phyloP scores from a whole-genome alignment of 2,888 invertebrate genomes.

The Ophion slaviceki region DNA sequence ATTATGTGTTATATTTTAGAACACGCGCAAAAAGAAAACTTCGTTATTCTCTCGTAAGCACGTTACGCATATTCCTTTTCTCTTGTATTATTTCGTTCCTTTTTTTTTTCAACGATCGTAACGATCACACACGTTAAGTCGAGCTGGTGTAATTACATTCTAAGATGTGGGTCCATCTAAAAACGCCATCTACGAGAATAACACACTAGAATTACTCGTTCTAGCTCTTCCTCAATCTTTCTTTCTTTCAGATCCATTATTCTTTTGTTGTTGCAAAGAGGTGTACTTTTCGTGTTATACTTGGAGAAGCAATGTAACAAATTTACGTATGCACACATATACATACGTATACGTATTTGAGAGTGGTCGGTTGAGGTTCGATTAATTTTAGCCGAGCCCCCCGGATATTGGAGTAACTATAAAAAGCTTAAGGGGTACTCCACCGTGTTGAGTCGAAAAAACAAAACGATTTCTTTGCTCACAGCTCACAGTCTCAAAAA shows the following conservation, averaged over 20 bases:
- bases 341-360: not conserved
- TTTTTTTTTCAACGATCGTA: constrained; percentile 38
- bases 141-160: constrained; percentile 53
- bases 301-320: constrained; percentile 56
- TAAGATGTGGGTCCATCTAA: constrained; percentile 38
- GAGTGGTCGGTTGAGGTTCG: not conserved
- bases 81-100: constrained; percentile 24
- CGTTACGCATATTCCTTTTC: constrained; percentile 18
- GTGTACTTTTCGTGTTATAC: constrained; percentile 32
- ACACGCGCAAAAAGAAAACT: constrained; percentile 41
- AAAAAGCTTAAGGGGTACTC: too few species aligned
- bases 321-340: constrained; percentile 12
- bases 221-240: constrained; percentile 30
- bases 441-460: too few species aligned
- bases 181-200: constrained; percentile 50
- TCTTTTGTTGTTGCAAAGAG: constrained; percentile 15
- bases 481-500: too few species aligned
- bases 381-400: too few species aligned
- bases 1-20: constrained; percentile 36
- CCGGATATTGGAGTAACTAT: too few species aligned
- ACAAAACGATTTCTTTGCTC: too few species aligned
- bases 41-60: constrained; percentile 39
- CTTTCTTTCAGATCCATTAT: not conserved
- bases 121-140: constrained; percentile 60
- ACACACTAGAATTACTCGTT: constrained; percentile 39